phyloP scores from a whole-genome alignment of 1,140 invertebrate species.

The Drosophila carrolli region DNA sequence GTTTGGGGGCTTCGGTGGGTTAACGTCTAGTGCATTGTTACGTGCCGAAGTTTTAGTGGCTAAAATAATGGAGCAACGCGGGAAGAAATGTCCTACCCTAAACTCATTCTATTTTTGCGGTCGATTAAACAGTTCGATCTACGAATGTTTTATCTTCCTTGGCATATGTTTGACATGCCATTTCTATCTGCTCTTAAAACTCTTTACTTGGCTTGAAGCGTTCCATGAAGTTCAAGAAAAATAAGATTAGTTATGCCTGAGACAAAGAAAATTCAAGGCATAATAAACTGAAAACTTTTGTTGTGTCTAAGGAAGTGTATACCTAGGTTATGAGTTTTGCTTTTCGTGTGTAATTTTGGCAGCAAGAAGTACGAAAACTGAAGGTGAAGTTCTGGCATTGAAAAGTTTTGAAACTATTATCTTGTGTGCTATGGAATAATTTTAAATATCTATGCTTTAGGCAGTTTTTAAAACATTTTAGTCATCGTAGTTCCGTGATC shows the following conservation, averaged over 20 bases:
- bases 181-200: slow-evolving; percentile 18
- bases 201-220: slow-evolving; percentile 8
- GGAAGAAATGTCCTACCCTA: slow-evolving; percentile 43
- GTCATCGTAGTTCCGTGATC: background rate
- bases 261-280: background rate
- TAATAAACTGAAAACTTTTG: slow-evolving; percentile 15
- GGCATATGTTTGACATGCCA: slow-evolving; percentile 43
- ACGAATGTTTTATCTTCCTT: slow-evolving; percentile 27
- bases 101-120: slow-evolving; percentile 48
- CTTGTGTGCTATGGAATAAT: background rate
- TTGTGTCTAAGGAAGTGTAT: background rate
- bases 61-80: slow-evolving; percentile 75
- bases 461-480: background rate
- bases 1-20: slow-evolving; percentile 12
- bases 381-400: slow-evolving; percentile 7
- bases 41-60: slow-evolving; percentile 78
- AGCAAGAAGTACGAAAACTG: background rate
- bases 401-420: background rate
- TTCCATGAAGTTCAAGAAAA: slow-evolving; percentile 6
- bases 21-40: slow-evolving; percentile 72
- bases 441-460: background rate
- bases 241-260: background rate
- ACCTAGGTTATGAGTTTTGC: background rate
- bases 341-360: background rate
- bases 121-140: slow-evolving; percentile 53